phyloP scores from a whole-genome alignment of 2,113 vertebrate genomes.

The Paralichthys olivaceus region DNA sequence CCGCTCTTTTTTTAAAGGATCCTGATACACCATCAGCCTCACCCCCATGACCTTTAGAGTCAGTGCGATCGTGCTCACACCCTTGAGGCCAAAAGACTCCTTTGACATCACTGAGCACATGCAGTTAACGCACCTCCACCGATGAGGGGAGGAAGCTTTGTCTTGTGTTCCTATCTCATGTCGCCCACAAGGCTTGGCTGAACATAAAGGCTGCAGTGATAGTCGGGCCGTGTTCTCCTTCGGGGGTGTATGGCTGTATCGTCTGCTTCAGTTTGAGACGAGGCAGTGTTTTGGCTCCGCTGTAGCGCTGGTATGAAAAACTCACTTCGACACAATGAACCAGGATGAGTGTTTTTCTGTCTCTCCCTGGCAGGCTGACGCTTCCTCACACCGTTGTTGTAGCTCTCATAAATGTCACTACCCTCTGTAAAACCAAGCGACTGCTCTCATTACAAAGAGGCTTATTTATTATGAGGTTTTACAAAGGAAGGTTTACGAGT shows the following conservation, averaged over 20 bases:
- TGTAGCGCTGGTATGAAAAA: slow-evolving; percentile 47
- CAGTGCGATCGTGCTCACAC: slow-evolving; percentile 54
- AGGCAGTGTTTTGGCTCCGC: slow-evolving; percentile 45
- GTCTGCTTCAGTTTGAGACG: slow-evolving; percentile 33
- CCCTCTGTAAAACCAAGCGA: slow-evolving; percentile 2
- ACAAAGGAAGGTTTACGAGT: background rate
- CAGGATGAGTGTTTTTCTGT: slow-evolving; percentile 40
- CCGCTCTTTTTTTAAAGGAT: background rate
- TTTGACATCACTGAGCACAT: slow-evolving; percentile 9
- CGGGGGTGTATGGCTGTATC: slow-evolving; percentile 13
- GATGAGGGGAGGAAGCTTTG: slow-evolving; percentile 35
- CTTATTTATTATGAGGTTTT: background rate
- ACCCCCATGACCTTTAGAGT: slow-evolving; percentile 11
- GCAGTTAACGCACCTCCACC: slow-evolving; percentile 16
- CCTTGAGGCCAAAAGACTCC: slow-evolving; percentile 25
- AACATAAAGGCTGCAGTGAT: slow-evolving; percentile 54
- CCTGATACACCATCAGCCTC: no score
- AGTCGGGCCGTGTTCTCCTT: slow-evolving; percentile 9
- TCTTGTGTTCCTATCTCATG: slow-evolving; percentile 50
- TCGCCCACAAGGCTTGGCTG: slow-evolving; percentile 55
- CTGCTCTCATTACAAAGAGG: slow-evolving; percentile 4
- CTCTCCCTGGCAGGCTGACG: slow-evolving; percentile 18
- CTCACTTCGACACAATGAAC: slow-evolving; percentile 2
- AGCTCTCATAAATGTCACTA: slow-evolving; percentile 6
- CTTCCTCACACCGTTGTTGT: slow-evolving; percentile 21